phyloP scores from a whole-genome alignment of 2,113 vertebrate species.

The Poeciliopsis turrubarensis region DNA sequence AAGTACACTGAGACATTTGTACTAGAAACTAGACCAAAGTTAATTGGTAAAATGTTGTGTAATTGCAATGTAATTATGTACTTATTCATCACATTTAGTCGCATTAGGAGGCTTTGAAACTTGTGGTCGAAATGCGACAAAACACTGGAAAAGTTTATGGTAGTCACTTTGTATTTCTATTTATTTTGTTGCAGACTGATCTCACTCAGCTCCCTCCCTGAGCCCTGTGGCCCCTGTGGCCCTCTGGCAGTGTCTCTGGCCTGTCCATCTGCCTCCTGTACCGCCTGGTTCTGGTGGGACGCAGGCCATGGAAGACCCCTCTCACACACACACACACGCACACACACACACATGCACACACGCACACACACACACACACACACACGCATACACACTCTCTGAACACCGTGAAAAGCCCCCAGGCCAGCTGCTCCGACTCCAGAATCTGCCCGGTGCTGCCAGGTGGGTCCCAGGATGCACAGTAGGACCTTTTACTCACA shows the following conservation, averaged over 20 bases:
- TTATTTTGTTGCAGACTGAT: constrained; percentile 25
- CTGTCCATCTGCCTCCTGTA: constrained; percentile 80
- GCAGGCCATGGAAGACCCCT: constrained; percentile 60
- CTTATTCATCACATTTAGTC: neutral
- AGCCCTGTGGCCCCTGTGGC: constrained; percentile 65
- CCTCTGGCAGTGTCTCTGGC: constrained; percentile 74
- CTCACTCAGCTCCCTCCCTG: constrained; percentile 55
- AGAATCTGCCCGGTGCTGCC: constrained; percentile 67
- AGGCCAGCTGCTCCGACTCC: constrained; percentile 75
- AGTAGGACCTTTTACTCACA: constrained; percentile 50
- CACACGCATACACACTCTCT: neutral
- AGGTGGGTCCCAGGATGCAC: constrained; percentile 70
- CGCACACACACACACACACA: constrained; percentile 19
- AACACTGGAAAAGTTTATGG: neutral
- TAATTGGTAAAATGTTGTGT: too few relatives aligned
- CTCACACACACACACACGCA: constrained; percentile 8
- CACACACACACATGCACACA: constrained; percentile 16
- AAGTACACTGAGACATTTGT: too few relatives aligned
- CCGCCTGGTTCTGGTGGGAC: constrained; percentile 74
- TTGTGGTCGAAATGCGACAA: neutral
- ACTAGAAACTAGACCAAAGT: too few relatives aligned
- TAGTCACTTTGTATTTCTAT: constrained; percentile 2
- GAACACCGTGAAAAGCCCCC: constrained; percentile 59
- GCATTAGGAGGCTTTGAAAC: neutral
- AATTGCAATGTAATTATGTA: neutral